These are phyloP conservation scores for Notamacropus eugenii DNA, from an alignment of 2,797 vertebrate genomes.

Conservation along the genomic window DNA sequence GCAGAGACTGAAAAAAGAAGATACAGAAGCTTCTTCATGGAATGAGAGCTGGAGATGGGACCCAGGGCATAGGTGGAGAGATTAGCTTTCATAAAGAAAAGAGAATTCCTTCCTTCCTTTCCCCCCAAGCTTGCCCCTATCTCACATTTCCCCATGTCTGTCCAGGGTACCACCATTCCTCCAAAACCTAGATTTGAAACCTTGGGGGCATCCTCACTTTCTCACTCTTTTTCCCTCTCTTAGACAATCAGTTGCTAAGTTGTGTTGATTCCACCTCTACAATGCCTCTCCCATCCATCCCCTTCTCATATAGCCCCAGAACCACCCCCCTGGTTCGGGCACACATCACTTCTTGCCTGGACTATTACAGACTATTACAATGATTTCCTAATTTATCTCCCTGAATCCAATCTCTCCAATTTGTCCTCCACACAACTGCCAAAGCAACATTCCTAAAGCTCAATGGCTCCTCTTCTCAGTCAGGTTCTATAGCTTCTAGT, in stretches of 20 bases:
- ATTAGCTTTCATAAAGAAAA: neutral
- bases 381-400: neutral
- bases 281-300: neutral
- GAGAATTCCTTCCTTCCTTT: neutral
- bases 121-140: neutral
- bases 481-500: neutral
- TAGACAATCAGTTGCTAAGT: neutral
- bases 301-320: neutral
- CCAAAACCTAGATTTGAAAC: neutral
- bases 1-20: neutral
- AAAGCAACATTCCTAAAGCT: too few species aligned
- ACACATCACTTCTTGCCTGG: neutral
- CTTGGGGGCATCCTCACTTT: neutral
- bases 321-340: neutral
- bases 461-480: neutral
- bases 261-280: neutral
- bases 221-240: neutral
- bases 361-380: neutral
- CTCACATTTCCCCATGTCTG: neutral
- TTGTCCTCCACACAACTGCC: neutral
- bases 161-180: neutral
- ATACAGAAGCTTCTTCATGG: neutral
- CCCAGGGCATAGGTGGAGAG: neutral
- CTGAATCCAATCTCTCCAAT: neutral
- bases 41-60: neutral